Conservation (phyloP, 35 echinoderm and acorn worm species). For the Lytechinus pictus region DNA sequence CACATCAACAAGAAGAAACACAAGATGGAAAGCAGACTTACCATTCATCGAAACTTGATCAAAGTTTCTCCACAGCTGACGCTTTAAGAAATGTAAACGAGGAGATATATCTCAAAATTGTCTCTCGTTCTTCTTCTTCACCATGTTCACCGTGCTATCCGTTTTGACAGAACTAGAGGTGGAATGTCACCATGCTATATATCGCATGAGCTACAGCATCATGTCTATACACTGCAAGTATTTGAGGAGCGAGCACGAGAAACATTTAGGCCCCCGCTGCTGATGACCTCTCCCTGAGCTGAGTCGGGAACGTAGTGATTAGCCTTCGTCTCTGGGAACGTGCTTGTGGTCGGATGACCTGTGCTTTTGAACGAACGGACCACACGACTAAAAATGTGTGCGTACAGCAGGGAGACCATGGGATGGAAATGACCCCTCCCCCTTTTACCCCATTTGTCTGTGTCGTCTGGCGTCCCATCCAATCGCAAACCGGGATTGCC, state of each 20-base stretch:
- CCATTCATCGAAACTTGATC: not conserved
- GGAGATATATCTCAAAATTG: not conserved
- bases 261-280: not conserved
- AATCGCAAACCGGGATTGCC: too few relatives aligned
- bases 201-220: not conserved
- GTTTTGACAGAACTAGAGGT: not conserved
- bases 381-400: too few relatives aligned
- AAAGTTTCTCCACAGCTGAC: not conserved
- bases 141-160: not conserved
- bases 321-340: too few relatives aligned
- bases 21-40: not conserved
- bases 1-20: not conserved
- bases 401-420: too few relatives aligned
- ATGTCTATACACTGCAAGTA: not conserved
- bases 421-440: too few relatives aligned
- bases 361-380: too few relatives aligned
- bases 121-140: not conserved
- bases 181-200: not conserved
- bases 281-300: not conserved
- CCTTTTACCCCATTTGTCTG: too few relatives aligned
- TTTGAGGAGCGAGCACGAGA: not conserved
- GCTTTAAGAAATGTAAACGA: not conserved
- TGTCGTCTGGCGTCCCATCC: too few relatives aligned
- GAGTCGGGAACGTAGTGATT: not conserved
- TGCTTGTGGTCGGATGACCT: too few relatives aligned